phyloP scores from a whole-genome alignment of 2,113 vertebrate species.

The Hoplias malabaricus region DNA sequence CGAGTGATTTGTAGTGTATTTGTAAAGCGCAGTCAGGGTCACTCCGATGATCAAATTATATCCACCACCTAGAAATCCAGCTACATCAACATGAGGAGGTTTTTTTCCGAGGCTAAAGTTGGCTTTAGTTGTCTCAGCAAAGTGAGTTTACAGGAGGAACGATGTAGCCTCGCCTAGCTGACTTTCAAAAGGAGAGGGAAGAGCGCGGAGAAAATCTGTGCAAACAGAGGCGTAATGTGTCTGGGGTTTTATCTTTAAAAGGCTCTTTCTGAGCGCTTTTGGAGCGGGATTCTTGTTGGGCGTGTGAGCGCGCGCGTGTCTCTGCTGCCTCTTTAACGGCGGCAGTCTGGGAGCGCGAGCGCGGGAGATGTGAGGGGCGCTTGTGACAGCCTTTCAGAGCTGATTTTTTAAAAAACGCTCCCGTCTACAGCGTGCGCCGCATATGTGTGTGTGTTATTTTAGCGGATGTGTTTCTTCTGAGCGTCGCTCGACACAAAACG shows the following conservation, averaged over 20 bases:
- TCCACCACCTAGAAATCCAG: not conserved
- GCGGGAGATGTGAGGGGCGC: not conserved
- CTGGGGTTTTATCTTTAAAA: not conserved
- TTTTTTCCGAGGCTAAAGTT: not conserved
- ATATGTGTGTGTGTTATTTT: slow-evolving; percentile 10
- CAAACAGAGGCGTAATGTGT: not conserved
- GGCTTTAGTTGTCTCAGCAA: not conserved
- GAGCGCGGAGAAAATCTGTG: slow-evolving; percentile 1
- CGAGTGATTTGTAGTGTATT: not conserved
- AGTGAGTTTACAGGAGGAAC: not conserved
- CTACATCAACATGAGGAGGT: not conserved
- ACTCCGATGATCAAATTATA: not conserved
- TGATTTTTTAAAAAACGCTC: slow-evolving; percentile 26
- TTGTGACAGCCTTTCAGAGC: slow-evolving; percentile 44
- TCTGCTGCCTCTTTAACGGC: slow-evolving; percentile 20
- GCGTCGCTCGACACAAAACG: slow-evolving; percentile 33
- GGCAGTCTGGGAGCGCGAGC: not conserved
- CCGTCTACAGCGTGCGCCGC: not conserved
- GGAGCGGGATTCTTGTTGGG: not conserved
- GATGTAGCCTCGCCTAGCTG: not conserved
- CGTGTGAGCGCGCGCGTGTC: slow-evolving; percentile 3
- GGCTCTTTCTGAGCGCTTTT: not conserved
- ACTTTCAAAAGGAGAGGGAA: not conserved
- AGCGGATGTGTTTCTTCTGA: slow-evolving; percentile 41
- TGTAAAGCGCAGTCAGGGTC: not conserved